Evolutionary conservation across 1,140 invertebrate genomes (phyloP), one percentile per base, ranked within the genome.

Genomic region (Chrysoperla carnea): DNA sequence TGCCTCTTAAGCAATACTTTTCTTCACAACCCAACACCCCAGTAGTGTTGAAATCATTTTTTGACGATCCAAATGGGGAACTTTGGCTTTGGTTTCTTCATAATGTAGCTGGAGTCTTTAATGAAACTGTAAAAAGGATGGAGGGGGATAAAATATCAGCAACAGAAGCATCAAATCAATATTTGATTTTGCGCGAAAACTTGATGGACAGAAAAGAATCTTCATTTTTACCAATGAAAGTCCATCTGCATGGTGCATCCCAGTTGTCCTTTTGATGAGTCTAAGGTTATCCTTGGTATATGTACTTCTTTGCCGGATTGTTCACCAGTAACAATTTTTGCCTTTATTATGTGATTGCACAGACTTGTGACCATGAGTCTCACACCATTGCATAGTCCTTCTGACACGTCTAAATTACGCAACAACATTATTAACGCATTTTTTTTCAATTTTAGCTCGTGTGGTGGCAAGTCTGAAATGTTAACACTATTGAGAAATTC

Each of bases 401-500:
- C 43, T 31, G 42, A 17, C 11, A 48, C 38, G 39, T 39, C 41
- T 6, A 48, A 7, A 44, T 52, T 52, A 44, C 48, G 15, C 6
- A 54, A 40, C 1, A 52, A 40, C 43, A 52, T 54, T 17, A 54
- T 36, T 3, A 52, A 31, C 9, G n/a, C 36, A 37, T 48, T 46
- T 39, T 39, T 42, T 46, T 46, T 49, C 33, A 55, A 36, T 37
- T 42, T 35, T 36, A 54, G 42, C 42, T 51, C 43, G 42, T 52
- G 43, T 29, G 46, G 46, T 8, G 50, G 49, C n/a, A 51, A 40
- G 29, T 14, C 29, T 29, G 47, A 7, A n/a, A 44, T 46, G n/a
- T 48, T 44, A 11, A 50, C 29, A 6, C 39, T 33, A 42, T 52
- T 54, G 27, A 54, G 37, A 44, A 45, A 52, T 40, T 52, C 46